phyloP scores from a whole-genome alignment of 2,888 invertebrate species.

The Agrochola lota region DNA sequence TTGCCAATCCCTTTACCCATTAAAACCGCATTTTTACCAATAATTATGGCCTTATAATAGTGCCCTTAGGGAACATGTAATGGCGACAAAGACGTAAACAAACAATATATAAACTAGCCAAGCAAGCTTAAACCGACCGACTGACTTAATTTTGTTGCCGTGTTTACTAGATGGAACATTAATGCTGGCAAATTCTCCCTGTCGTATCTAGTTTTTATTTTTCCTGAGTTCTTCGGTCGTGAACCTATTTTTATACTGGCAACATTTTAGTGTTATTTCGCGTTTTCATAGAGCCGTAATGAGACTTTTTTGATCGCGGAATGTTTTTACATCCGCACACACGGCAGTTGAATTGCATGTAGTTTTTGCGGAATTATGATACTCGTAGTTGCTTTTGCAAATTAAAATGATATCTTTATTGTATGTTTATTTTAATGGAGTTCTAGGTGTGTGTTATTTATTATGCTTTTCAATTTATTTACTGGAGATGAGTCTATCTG shows the following conservation, averaged over 20 bases:
- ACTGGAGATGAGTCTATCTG: constrained; percentile 10
- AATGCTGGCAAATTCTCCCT: not conserved
- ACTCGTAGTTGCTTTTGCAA: constrained; percentile 11
- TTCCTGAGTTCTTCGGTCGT: constrained; percentile 53
- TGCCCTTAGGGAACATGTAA: not conserved
- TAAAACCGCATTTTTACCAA: not conserved
- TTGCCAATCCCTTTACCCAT: not conserved
- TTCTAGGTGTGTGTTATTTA: constrained; percentile 3
- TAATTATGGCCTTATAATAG: not conserved
- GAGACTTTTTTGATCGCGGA: constrained; percentile 71
- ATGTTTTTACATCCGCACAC: constrained; percentile 62
- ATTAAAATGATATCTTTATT: constrained; percentile 33
- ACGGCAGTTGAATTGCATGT: constrained; percentile 33
- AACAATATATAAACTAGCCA: constrained; percentile 16
- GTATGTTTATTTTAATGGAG: constrained; percentile 17
- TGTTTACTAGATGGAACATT: constrained; percentile 31
- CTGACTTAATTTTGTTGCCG: constrained; percentile 30
- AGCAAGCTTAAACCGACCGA: constrained; percentile 1
- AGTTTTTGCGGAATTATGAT: constrained; percentile 44
- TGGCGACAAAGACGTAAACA: constrained; percentile 11
- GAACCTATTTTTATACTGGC: constrained; percentile 58
- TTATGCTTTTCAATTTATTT: constrained; percentile 29
- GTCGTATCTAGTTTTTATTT: constrained; percentile 44
- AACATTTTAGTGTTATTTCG: constrained; percentile 71
- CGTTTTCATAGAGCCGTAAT: constrained; percentile 68